Conservation (phyloP, 1,140 invertebrate genomes). For the Paralvinella palmiformis region DNA sequence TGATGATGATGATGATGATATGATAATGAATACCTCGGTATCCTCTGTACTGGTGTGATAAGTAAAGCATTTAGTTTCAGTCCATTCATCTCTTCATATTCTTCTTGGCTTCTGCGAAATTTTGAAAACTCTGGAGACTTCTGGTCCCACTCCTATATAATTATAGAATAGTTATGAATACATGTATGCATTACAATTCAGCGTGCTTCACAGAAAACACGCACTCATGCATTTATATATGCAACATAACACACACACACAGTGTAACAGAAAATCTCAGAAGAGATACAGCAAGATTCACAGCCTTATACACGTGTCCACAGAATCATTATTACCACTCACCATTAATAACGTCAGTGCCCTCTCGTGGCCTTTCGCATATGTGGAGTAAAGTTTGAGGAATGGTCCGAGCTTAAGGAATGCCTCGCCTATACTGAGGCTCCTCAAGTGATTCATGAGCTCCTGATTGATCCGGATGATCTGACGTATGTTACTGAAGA, state of each 20-base stretch:
- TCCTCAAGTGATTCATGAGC: constrained; percentile 60
- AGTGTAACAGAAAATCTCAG: no score
- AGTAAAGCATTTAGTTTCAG: constrained; percentile 63
- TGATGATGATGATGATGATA: no score
- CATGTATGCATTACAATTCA: no score
- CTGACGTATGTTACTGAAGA: constrained; percentile 67
- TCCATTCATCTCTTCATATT: constrained; percentile 62
- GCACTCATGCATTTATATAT: not conserved
- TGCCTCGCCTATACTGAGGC: constrained; percentile 59
- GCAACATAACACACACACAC: not conserved
- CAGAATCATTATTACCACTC: constrained; percentile 37
- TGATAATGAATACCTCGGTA: constrained; percentile 63
- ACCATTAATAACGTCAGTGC: constrained; percentile 46
- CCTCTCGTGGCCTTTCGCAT: constrained; percentile 68
- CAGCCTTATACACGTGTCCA: no score
- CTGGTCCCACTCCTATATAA: constrained; percentile 58
- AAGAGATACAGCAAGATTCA: no score
- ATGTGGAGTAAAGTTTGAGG: constrained; percentile 71
- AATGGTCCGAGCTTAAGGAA: constrained; percentile 68
- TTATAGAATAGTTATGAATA: no score
- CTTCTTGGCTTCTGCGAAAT: constrained; percentile 59
- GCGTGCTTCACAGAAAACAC: no score
- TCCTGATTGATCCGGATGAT: constrained; percentile 67
- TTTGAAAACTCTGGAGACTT: constrained; percentile 57
- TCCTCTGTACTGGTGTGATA: constrained; percentile 69